Evolutionary conservation across 2,888 invertebrate genomes (phyloP), one percentile per base, ranked within the genome.

Genomic region (Acrocera orbiculus): DNA sequence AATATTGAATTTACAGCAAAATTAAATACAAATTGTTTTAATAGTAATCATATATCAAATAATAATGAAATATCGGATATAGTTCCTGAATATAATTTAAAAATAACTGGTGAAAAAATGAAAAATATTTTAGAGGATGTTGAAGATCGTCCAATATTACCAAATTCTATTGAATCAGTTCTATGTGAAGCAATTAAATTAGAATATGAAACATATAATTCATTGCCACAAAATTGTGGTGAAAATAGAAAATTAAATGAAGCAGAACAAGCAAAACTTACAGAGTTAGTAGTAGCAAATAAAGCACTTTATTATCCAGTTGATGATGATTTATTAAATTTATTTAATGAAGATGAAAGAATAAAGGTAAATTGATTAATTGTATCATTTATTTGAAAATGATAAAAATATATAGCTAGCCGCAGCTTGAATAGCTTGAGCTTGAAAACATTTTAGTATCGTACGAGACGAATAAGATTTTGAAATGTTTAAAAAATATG

Each of bases 241-340:
- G 40, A 42, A 7, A 48, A 44, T 23, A 47, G 70, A 25, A 71
- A 73, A 44, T 58, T 79, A 27, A 77, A 76, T 51, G 74, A 74
- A 44, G 76, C 80, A n/a, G 87, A 89, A 53, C 66, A 76, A 44
- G 76, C 79, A 24, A 86, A 85, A 56, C 56, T 89, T 32, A 79
- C 80, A 46, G 89, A 89, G 57, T 56, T 89, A 30, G 76, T 86
- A 39, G 70, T 81, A 5, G 87, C 89, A 1, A 83, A 86, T 51
- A 82, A 85, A 56, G 82, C 85, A 1, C 64, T 89, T 19, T 67
- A 79, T 47, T 78, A 79, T 31, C 87, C 87, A 5, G 67, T 89
- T 4, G 83, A 86, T 48, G 81, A 83, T 43, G 87, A 87, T 52
- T 64, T 82, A 29, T 70, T 72, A 16, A 69, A 67, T 51, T 61